Conservation (phyloP, 2,888 invertebrate species). For the Clunio marinus region DNA sequence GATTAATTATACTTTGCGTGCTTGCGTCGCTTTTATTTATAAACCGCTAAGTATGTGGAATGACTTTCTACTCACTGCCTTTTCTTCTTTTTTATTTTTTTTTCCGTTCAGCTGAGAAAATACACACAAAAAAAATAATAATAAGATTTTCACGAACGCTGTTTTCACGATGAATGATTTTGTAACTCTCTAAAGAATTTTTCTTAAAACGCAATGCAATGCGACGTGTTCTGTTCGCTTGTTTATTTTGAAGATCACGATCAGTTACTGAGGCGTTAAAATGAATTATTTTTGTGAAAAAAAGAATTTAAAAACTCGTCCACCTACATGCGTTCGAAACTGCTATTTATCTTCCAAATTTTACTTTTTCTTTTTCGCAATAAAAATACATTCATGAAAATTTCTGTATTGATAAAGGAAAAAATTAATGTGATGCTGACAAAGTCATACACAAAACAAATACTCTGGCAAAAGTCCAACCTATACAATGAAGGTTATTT, state of each 20-base stretch:
- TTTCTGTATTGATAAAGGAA: neutral
- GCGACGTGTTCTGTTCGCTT: neutral
- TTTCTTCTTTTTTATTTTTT: neutral
- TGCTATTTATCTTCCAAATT: constrained; percentile 7
- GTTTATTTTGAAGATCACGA: constrained; percentile 26
- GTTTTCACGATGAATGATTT: neutral
- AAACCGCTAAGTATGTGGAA: constrained; percentile 8
- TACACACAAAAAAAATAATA: neutral
- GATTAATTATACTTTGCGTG: neutral
- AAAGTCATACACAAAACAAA: constrained; percentile 16
- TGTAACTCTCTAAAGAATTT: too few species aligned
- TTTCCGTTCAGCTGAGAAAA: neutral
- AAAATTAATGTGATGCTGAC: neutral
- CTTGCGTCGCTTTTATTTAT: constrained; percentile 1
- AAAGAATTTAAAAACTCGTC: neutral
- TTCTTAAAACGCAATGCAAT: too few species aligned
- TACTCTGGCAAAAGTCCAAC: neutral
- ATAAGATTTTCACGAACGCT: neutral
- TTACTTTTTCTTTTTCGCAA: neutral
- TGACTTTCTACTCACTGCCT: neutral
- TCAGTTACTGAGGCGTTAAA: constrained; percentile 11
- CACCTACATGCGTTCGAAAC: constrained; percentile 15
- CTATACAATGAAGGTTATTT: constrained; percentile 9
- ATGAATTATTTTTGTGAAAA: constrained; percentile 20
- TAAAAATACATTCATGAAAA: constrained; percentile 5